These are phyloP conservation scores for Bacillus rossius DNA, from an alignment of 1,140 invertebrate species.

Conservation along the genomic window DNA sequence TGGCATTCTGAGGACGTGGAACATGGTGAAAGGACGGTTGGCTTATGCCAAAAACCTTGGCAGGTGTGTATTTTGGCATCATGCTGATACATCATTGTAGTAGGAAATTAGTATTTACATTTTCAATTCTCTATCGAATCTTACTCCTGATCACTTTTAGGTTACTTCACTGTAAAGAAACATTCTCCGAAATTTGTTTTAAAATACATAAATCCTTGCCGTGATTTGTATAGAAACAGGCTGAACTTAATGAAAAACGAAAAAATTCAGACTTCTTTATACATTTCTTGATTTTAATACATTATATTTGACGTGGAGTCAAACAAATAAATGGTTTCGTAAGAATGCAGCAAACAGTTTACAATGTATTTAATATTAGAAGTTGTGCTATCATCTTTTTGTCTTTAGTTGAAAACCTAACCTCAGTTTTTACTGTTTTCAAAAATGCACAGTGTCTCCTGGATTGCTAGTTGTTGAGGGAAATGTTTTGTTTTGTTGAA, in stretches of 20 bases:
- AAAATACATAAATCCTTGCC: constrained; percentile 26
- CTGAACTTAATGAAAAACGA: background rate
- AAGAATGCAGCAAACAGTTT: too few relatives aligned
- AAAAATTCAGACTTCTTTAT: too few relatives aligned
- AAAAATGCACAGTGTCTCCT: too few relatives aligned
- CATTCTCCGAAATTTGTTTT: constrained; percentile 49
- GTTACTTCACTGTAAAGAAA: constrained; percentile 28
- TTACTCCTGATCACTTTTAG: constrained; percentile 20
- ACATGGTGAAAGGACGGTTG: constrained; percentile 83
- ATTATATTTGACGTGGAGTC: too few relatives aligned
- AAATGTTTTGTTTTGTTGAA: constrained; percentile 3
- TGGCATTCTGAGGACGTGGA: constrained; percentile 84
- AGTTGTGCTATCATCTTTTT: too few relatives aligned
- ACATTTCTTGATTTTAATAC: too few relatives aligned
- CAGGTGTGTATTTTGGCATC: constrained; percentile 34
- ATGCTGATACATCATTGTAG: background rate
- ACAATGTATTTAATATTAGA: too few relatives aligned
- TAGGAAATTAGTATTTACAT: background rate
- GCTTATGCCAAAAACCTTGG: constrained; percentile 84
- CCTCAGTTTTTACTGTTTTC: too few relatives aligned
- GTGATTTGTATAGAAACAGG: too few relatives aligned
- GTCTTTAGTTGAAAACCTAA: too few relatives aligned
- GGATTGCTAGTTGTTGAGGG: background rate
- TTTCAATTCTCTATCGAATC: background rate
- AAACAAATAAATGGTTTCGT: too few relatives aligned